Base-by-base conservation (phyloP, 2,888 invertebrate species). In the Apodemia mormo region DNA sequence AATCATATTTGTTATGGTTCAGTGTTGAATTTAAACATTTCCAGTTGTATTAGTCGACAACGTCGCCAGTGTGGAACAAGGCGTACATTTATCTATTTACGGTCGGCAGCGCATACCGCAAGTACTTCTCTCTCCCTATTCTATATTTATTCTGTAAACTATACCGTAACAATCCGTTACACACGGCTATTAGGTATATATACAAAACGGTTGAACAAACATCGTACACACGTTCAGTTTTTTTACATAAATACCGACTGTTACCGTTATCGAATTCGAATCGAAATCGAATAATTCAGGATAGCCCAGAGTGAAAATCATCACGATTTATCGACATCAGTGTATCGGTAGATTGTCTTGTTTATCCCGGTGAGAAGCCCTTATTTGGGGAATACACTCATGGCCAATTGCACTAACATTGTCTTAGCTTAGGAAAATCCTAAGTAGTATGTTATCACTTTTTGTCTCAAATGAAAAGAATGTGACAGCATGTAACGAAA, bases 41-140 rank as follows among this genome's bases (percentile, higher is more conserved):
- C 45, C 52, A 52, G n/a, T n/a, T 1, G n/a, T 52, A 52, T n/a
- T 5, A n/a, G 14, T n/a, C 14, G 52, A n/a, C n/a, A n/a, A 6
- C 14, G 12, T 1, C 45, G 3, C 12, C 45, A 45, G 52, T 52
- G n/a, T 52, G 52, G n/a, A 52, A 52, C 7, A 52, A n/a, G 52
- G n/a, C 52, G 52, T 52, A 52, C 52, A 52, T 52, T 52, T 52
- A 52, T 52, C 52, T 52, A 52, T 52, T 52, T 52, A 52, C 52
- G 52, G 52, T 52, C 52, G 52, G n/a, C n/a, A 52, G 52, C 52
- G 52, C 52, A 52, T 49, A 49, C 49, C 49, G 49, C 14, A 14
- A 49, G 49, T 49, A 49, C 49, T 49, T 12, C 49, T 49, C 49
- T 12, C 49, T 49, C 49, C 49, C 49, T 49, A 49, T 49, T 49